Evolutionary conservation across 1,140 invertebrate species (phyloP).

Genomic region (Choristoneura fumiferana): DNA sequence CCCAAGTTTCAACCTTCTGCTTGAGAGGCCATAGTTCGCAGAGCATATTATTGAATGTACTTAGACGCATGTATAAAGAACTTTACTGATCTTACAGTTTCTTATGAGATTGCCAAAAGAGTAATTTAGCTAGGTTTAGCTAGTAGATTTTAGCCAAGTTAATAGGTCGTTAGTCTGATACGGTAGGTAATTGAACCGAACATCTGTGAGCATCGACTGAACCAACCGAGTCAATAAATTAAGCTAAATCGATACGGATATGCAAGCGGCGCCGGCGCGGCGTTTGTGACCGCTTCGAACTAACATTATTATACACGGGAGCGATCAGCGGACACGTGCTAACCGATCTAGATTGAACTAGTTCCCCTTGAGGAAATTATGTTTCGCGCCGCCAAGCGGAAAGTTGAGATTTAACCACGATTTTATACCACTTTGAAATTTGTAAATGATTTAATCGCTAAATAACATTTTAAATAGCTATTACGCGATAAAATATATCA

Average conservation of each 20-base stretch:
- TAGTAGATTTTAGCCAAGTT: too few relatives aligned
- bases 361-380: constrained; percentile 10
- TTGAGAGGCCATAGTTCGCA: too few relatives aligned
- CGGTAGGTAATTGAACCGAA: constrained; percentile 2
- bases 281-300: constrained; percentile 2
- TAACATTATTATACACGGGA: constrained; percentile 18
- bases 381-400: constrained; percentile 2
- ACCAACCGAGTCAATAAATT: constrained; percentile 31
- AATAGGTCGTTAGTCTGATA: too few relatives aligned
- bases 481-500: too few relatives aligned
- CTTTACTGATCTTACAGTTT: too few relatives aligned
- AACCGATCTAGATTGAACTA: constrained; percentile 13
- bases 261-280: constrained; percentile 24
- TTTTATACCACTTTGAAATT: neutral
- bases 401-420: constrained; percentile 11
- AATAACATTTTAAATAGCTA: too few relatives aligned
- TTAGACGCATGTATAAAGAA: too few relatives aligned
- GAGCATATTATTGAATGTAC: too few relatives aligned
- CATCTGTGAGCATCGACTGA: constrained; percentile 5
- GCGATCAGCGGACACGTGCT: constrained; percentile 17
- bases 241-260: constrained; percentile 37
- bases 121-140: too few relatives aligned
- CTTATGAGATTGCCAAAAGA: too few relatives aligned
- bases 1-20: too few relatives aligned
- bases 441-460: too few relatives aligned